Evolutionary conservation across 1,140 invertebrate genomes (phyloP).

Genomic region (Pachyrhynchus sulphureomaculatus): DNA sequence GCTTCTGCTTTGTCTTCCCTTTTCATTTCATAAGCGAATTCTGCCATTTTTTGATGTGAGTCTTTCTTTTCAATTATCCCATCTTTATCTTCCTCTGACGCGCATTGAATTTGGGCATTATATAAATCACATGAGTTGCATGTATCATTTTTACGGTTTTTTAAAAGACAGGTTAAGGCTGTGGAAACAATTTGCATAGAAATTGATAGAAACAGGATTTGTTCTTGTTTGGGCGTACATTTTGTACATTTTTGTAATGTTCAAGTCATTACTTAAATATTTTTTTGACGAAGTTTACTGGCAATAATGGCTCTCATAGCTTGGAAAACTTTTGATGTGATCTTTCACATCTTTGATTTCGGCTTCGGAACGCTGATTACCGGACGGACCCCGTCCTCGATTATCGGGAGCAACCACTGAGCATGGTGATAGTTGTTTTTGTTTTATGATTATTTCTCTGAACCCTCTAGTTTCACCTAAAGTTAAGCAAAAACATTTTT

Average conservation of each 20-base stretch:
- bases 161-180: not conserved
- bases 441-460: not conserved
- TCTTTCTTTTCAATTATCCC: not conserved
- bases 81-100: not conserved
- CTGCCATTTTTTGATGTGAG: not conserved
- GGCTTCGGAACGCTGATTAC: not conserved
- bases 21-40: not conserved
- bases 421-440: not conserved
- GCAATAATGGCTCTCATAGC: conserved; percentile 1
- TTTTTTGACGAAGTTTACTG: not conserved
- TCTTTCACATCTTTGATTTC: not conserved
- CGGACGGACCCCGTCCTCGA: not conserved
- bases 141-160: not conserved
- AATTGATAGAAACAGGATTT: not conserved
- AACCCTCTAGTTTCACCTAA: not conserved
- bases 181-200: conserved; percentile 1
- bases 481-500: conserved; percentile 3
- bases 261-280: not conserved
- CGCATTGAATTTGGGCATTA: not conserved
- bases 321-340: not conserved
- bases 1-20: not conserved
- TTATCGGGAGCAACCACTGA: not conserved
- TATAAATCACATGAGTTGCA: not conserved
- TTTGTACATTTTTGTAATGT: too few relatives aligned
- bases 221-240: too few relatives aligned